A percentile compares a stretch with the other conserved stretches of the same genome.
Conservation (phyloP, 2,797 vertebrate genomes). For the Mycteria americana region DNA sequence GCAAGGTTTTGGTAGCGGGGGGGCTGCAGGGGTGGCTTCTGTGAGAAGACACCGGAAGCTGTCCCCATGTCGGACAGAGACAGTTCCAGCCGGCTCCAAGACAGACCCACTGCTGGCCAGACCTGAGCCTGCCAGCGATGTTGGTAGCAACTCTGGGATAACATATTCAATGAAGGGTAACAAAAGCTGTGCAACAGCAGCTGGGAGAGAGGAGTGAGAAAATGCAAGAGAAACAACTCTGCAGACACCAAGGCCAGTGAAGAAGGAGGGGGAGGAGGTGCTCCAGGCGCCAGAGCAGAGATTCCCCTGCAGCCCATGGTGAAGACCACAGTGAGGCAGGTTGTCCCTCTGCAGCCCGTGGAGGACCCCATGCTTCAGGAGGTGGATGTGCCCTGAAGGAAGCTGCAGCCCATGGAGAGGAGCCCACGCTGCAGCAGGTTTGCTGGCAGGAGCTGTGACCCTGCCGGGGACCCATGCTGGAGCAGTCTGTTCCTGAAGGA, state of each 20-base stretch:
- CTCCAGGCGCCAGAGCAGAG: neutral
- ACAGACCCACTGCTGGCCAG: neutral
- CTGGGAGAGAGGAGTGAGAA: neutral
- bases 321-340: neutral
- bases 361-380: accelerated
- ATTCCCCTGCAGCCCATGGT: neutral
- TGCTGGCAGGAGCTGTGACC: neutral
- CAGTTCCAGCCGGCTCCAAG: neutral
- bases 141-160: neutral
- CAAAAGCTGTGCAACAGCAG: neutral
- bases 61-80: neutral
- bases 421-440: neutral
- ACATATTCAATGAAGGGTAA: neutral
- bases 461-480: accelerated
- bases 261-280: neutral
- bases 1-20: neutral
- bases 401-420: neutral
- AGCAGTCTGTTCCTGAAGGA: neutral
- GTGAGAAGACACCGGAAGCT: neutral
- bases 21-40: neutral
- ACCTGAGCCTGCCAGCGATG: neutral
- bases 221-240: neutral
- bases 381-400: neutral
- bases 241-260: neutral
- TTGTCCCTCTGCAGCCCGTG: neutral